phyloP scores from a whole-genome alignment of 2,888 invertebrate species.

The Drosophila picticornis region DNA sequence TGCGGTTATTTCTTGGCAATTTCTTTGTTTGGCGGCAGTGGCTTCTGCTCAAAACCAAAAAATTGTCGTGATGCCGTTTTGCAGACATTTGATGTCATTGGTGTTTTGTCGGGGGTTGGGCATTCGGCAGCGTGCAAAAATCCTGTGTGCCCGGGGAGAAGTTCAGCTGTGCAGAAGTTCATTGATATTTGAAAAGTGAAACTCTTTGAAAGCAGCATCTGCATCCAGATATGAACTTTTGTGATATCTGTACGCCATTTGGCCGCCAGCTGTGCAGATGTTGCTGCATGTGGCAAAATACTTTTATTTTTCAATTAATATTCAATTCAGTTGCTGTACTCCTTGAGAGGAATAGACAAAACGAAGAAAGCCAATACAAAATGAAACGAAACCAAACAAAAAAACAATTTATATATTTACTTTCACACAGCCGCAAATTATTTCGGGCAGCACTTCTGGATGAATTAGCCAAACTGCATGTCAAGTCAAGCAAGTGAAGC shows the following conservation, averaged over 20 bases:
- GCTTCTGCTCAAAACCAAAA: slow-evolving; percentile 59
- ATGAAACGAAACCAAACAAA: slow-evolving; percentile 18
- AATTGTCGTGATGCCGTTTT: slow-evolving; percentile 56
- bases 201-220: slow-evolving; percentile 54
- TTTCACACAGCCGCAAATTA: slow-evolving; percentile 75
- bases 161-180: slow-evolving; percentile 68
- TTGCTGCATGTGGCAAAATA: slow-evolving; percentile 56
- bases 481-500: slow-evolving; percentile 67
- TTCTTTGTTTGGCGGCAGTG: slow-evolving; percentile 50
- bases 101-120: slow-evolving; percentile 32
- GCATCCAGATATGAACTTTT: slow-evolving; percentile 59
- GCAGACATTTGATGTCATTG: slow-evolving; percentile 53
- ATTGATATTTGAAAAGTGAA: slow-evolving; percentile 80
- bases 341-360: slow-evolving; percentile 25
- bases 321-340: slow-evolving; percentile 71
- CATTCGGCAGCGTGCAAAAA: slow-evolving; percentile 40
- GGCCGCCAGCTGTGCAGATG: slow-evolving; percentile 60
- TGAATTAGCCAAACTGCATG: slow-evolving; percentile 76
- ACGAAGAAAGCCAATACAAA: slow-evolving; percentile 46
- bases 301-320: slow-evolving; percentile 78
- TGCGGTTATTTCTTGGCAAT: slow-evolving; percentile 71
- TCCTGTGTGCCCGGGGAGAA: slow-evolving; percentile 55
- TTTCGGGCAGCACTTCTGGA: slow-evolving; percentile 78
- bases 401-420: slow-evolving; percentile 45
- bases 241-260: slow-evolving; percentile 25